Base-by-base conservation (phyloP, 2,797 vertebrate genomes). In the Perodicticus potto region DNA sequence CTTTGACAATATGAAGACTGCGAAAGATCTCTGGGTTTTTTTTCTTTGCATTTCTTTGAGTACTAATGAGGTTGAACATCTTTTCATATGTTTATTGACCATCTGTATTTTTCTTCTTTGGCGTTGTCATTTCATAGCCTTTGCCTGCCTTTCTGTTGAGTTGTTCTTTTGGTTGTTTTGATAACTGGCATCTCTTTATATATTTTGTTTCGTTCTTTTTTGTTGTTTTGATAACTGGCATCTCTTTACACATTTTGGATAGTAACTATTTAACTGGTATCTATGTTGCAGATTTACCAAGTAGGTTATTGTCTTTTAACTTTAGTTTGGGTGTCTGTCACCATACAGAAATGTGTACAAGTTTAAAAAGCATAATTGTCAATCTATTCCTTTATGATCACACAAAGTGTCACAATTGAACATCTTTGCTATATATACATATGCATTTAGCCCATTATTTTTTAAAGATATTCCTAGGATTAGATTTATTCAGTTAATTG, bases 71-170 rank as follows among this genome's bases (percentile, higher is more conserved):
- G 89, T 22, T 70, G 37, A 91, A 81, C 5, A 57, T 77, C 17
- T 93, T 93, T 95, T 89, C 16, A 14, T 65, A n/a, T 96, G 81
- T 93, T 83, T 87, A 76, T 81, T 80, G 29, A 7, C 55, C 65
- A 87, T 95, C 43, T 65, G 29, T 87, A 87, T 90, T 92, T 90
- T 92, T 94, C 80, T 81, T 83, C 80, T 81, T 86, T 69, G 49
- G 67, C 16, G 1, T 86, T 89, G 57, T 19, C 34, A 63, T 65
- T 84, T 89, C 65, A 23, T 84, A 61, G 61, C 45, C 29, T 86
- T 86, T 59, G 34, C 57, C 13, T 91, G 5, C 70, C 78, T 93
- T 95, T 43, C 63, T 92, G 27, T 43, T 87, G 67, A 61, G 45
- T 94, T 91, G 9, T 93, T 91, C 83, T 91, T 87, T 92, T n/a